Evolutionary conservation across 2,113 vertebrate genomes (phyloP).

Genomic region (Lipotes vexillifer): DNA sequence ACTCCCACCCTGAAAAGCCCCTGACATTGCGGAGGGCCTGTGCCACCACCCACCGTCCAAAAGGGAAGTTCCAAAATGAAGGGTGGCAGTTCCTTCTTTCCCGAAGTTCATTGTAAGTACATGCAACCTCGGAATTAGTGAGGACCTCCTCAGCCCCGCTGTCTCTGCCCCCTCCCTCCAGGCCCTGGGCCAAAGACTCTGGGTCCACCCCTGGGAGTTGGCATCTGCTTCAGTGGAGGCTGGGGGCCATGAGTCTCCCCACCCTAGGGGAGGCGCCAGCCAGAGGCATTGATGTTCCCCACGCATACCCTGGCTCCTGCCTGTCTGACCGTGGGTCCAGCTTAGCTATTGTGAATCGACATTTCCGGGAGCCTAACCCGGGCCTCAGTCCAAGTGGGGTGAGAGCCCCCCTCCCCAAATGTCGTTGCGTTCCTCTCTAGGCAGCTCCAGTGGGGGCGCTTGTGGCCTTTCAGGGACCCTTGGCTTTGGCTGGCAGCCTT

Average conservation of each 20-base stretch:
- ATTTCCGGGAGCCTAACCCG: background rate
- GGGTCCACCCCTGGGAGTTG: background rate
- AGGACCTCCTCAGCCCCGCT: background rate
- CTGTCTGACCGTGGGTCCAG: background rate
- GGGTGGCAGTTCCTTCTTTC: background rate
- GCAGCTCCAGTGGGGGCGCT: background rate
- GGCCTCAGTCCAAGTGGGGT: background rate
- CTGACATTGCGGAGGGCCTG: background rate
- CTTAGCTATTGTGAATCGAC: constrained; percentile 6
- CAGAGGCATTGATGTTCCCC: constrained; percentile 29
- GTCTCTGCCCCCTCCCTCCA: background rate
- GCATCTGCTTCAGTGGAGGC: background rate
- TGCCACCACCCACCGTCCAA: background rate
- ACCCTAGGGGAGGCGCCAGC: background rate
- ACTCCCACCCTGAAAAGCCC: background rate
- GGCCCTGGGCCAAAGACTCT: background rate
- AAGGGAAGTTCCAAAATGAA: background rate
- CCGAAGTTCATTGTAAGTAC: constrained; percentile 45
- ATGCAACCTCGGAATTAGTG: background rate
- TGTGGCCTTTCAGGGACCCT: background rate
- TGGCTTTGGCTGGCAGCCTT: constrained; percentile 46
- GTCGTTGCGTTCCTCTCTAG: background rate
- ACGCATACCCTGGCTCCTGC: background rate
- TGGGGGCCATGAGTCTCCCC: background rate
- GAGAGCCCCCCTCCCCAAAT: background rate